These are phyloP conservation scores for Harpalus rufipes DNA, from an alignment of 2,888 invertebrate genomes.

Conservation along the genomic window DNA sequence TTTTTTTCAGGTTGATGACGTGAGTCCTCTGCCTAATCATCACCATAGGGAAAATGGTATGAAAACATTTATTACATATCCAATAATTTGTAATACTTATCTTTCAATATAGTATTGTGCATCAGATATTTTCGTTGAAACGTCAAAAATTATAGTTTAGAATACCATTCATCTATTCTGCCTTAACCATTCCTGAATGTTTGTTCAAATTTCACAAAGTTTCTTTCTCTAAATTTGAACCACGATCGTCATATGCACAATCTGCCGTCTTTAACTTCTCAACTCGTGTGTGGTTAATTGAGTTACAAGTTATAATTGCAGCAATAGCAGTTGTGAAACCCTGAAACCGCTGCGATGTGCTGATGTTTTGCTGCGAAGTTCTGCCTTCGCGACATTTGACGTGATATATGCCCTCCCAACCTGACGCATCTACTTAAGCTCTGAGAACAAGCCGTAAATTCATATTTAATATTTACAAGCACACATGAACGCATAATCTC, in stretches of 20 bases:
- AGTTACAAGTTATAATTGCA: neutral
- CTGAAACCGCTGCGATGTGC: neutral
- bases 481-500: constrained; percentile 31
- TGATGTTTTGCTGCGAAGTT: constrained; percentile 3
- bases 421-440: constrained; percentile 49
- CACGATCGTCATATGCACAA: neutral
- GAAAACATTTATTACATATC: too few relatives aligned
- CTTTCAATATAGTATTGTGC: too few relatives aligned
- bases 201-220: too few relatives aligned
- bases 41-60: too few relatives aligned
- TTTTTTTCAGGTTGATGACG: too few relatives aligned
- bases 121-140: too few relatives aligned
- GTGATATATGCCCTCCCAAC: constrained; percentile 34
- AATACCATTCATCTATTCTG: too few relatives aligned
- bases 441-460: constrained; percentile 50
- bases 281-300: neutral
- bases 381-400: constrained; percentile 28
- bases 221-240: neutral
- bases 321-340: neutral
- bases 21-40: too few relatives aligned
- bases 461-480: constrained; percentile 59
- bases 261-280: neutral
- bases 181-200: too few relatives aligned
- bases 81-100: too few relatives aligned
- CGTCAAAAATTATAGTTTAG: too few relatives aligned